phyloP scores from a whole-genome alignment of 2,797 vertebrate species.

The Poeciliopsis paucimaculata region DNA sequence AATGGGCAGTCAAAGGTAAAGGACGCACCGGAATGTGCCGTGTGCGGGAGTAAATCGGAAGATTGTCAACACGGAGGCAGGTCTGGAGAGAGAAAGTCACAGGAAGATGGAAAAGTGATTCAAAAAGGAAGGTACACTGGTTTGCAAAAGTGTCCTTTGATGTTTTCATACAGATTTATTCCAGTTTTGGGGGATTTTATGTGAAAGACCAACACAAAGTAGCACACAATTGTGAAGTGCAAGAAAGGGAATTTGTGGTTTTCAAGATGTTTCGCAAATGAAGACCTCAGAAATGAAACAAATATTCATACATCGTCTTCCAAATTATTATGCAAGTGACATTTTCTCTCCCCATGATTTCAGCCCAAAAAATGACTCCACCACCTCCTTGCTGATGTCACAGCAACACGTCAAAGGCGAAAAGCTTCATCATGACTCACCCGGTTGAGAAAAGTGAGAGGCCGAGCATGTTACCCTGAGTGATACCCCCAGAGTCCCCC shows the following conservation, averaged over 20 bases:
- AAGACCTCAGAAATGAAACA: not conserved
- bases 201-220: not conserved
- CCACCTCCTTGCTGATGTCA: too few species aligned
- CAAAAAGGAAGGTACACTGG: not conserved
- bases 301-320: not conserved
- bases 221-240: not conserved
- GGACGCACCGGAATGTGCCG: constrained; percentile 35
- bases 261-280: not conserved
- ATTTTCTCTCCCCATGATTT: too few species aligned
- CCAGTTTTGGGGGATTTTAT: not conserved
- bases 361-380: too few species aligned
- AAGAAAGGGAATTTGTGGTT: not conserved
- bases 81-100: not conserved
- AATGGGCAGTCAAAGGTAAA: constrained; percentile 57
- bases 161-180: not conserved
- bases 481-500: constrained; percentile 18
- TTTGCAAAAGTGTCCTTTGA: not conserved
- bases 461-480: constrained; percentile 19
- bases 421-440: not conserved
- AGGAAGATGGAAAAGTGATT: not conserved
- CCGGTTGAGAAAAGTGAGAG: constrained; percentile 18
- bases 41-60: constrained; percentile 13
- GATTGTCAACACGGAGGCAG: constrained; percentile 6
- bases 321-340: too few species aligned
- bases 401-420: not conserved